Conservation (phyloP, 1,140 invertebrate species). For the Forficula auricularia region DNA sequence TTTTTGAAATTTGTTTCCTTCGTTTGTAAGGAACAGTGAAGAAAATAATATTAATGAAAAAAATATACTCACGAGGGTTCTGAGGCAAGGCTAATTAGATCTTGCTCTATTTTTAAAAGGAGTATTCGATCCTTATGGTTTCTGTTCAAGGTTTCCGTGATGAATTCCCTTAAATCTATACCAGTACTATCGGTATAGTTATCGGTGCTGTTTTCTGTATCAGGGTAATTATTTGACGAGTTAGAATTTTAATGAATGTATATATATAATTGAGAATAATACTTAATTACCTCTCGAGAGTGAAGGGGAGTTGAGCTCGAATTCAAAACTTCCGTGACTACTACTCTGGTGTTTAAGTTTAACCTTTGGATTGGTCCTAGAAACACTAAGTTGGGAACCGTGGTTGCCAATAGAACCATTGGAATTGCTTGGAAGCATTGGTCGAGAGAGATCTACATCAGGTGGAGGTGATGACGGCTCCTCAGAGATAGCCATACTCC, state of each 20-base stretch:
- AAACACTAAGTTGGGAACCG: constrained; percentile 28
- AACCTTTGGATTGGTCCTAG: constrained; percentile 26
- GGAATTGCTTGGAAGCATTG: too few species aligned
- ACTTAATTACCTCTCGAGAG: constrained; percentile 34
- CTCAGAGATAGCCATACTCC: constrained; percentile 77
- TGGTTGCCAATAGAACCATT: too few species aligned
- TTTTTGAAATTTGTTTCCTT: too few species aligned
- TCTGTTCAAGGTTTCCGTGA: constrained; percentile 77
- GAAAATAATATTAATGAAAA: too few species aligned
- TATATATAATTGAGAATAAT: too few species aligned
- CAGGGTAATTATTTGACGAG: neutral
- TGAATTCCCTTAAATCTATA: constrained; percentile 69
- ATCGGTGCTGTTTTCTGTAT: constrained; percentile 61
- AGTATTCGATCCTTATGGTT: constrained; percentile 72
- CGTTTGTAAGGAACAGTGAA: too few species aligned
- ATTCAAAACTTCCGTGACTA: constrained; percentile 40
- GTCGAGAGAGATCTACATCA: constrained; percentile 17
- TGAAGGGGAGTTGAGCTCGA: constrained; percentile 39
- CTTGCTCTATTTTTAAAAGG: constrained; percentile 71
- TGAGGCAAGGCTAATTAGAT: constrained; percentile 63
- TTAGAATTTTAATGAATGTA: neutral
- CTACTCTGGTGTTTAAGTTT: constrained; percentile 42
- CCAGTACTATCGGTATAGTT: constrained; percentile 59
- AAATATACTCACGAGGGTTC: too few species aligned
- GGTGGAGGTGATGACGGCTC: constrained; percentile 57